phyloP scores from a whole-genome alignment of 2,888 invertebrate species.

The Metalampra italica region DNA sequence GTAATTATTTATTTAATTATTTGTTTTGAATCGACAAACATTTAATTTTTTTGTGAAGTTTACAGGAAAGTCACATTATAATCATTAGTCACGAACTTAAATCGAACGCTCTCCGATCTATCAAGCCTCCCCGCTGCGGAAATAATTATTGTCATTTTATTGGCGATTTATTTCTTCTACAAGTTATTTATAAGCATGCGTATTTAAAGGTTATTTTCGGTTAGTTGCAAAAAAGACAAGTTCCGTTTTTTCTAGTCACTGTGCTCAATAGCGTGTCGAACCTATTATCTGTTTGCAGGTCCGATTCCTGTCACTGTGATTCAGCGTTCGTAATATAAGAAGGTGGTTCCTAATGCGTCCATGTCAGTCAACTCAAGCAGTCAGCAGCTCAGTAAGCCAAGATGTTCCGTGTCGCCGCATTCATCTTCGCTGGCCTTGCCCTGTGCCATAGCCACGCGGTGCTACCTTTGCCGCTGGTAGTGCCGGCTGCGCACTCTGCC shows the following conservation, averaged over 20 bases:
- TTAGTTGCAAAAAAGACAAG: conserved; percentile 30
- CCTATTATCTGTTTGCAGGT: conserved; percentile 42
- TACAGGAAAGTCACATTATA: too few relatives aligned
- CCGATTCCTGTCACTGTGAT: conserved; percentile 51
- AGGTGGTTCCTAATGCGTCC: conserved; percentile 26
- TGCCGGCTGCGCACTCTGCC: conserved; percentile 30
- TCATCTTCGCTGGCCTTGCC: conserved; percentile 41
- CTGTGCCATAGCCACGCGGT: conserved; percentile 48
- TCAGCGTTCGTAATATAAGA: conserved; percentile 55
- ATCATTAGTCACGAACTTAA: too few relatives aligned
- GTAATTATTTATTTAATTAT: too few relatives aligned
- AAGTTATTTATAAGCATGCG: background rate
- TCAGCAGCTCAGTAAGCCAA: conserved; percentile 18
- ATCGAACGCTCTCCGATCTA: too few relatives aligned
- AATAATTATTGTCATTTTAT: background rate
- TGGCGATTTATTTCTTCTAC: background rate
- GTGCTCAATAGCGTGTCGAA: conserved; percentile 50
- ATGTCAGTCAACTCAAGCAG: conserved; percentile 35
- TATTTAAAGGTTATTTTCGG: conserved; percentile 6
- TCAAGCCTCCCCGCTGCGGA: too few relatives aligned
- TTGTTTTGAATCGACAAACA: too few relatives aligned
- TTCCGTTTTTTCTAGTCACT: conserved; percentile 42
- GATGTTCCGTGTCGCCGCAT: conserved; percentile 43
- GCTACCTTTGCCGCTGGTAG: conserved; percentile 39
- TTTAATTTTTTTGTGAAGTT: too few relatives aligned